Percentiles rank a stretch among this genome's conserved stretches.
These are phyloP conservation scores for Cephus nigrinus DNA, from an alignment of 2,888 invertebrate genomes.

Conservation along the genomic window DNA sequence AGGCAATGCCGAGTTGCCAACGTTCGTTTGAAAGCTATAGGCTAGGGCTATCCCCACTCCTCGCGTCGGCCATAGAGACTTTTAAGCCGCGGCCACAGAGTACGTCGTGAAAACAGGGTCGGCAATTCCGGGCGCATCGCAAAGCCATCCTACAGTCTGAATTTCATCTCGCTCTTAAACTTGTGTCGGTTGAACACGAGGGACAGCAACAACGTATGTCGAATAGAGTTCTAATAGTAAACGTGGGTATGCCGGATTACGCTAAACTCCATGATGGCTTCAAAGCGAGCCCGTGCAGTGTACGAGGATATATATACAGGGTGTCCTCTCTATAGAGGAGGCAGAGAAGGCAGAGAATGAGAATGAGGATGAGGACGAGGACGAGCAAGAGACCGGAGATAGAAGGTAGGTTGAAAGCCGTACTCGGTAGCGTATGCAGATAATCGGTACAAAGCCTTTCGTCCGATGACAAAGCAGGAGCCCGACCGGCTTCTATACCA, in stretches of 20 bases:
- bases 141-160: too few relatives aligned
- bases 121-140: too few relatives aligned
- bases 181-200: neutral
- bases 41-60: too few relatives aligned
- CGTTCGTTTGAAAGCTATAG: too few relatives aligned
- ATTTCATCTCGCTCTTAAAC: too few relatives aligned
- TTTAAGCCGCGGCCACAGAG: too few relatives aligned
- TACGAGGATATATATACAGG: conserved; percentile 33
- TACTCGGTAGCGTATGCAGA: conserved; percentile 52
- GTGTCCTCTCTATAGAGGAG: conserved; percentile 29
- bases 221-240: conserved; percentile 36
- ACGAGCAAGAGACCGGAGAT: too few relatives aligned
- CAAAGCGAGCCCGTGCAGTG: conserved; percentile 44
- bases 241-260: conserved; percentile 49
- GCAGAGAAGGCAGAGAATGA: conserved; percentile 22
- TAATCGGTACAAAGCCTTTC: conserved; percentile 61
- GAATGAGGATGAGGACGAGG: conserved; percentile 8
- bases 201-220: conserved; percentile 11
- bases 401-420: conserved; percentile 42
- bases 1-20: too few relatives aligned
- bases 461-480: conserved; percentile 54
- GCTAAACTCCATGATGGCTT: conserved; percentile 51
- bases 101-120: too few relatives aligned
- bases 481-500: conserved; percentile 40
- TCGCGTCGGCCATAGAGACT: too few relatives aligned